Evolutionary conservation across 2,113 vertebrate species (phyloP).

Genomic region (Sphaerodactylus townsendi): DNA sequence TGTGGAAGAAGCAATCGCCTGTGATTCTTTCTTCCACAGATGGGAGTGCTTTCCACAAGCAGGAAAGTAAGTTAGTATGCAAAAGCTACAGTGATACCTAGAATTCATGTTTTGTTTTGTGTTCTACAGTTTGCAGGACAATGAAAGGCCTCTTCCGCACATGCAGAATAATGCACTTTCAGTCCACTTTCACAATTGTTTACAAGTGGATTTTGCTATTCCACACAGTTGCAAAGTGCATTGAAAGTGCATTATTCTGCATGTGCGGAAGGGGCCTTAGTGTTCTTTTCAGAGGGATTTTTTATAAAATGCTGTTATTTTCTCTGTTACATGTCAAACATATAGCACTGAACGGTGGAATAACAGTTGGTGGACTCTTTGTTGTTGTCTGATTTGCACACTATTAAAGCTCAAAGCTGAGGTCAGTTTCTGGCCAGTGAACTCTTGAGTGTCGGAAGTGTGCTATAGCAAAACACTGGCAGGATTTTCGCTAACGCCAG

Average conservation of each 20-base stretch:
- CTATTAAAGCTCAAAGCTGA: constrained; percentile 74
- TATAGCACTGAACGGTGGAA: not conserved
- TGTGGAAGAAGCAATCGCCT: too few species aligned
- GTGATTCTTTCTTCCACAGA: too few species aligned
- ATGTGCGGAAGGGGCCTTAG: too few species aligned
- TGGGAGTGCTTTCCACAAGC: too few species aligned
- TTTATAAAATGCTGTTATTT: not conserved
- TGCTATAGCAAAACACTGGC: constrained; percentile 71
- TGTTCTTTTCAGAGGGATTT: too few species aligned
- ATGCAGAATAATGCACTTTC: too few species aligned
- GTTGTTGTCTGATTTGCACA: constrained; percentile 25
- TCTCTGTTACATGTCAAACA: not conserved
- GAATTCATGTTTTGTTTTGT: not conserved
- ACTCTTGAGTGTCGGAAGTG: constrained; percentile 82
- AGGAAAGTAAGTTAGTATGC: too few species aligned
- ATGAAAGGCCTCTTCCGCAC: too few species aligned
- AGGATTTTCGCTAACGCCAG: constrained; percentile 80
- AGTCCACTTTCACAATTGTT: too few species aligned
- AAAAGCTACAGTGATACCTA: not conserved
- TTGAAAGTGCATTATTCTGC: too few species aligned
- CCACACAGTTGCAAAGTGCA: too few species aligned
- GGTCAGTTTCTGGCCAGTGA: constrained; percentile 52
- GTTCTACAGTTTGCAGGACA: not conserved
- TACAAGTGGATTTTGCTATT: too few species aligned
- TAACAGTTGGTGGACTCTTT: accelerated